These are phyloP conservation scores for Catharus bicknelli DNA, from an alignment of 2,113 vertebrate species.

Conservation along the genomic window DNA sequence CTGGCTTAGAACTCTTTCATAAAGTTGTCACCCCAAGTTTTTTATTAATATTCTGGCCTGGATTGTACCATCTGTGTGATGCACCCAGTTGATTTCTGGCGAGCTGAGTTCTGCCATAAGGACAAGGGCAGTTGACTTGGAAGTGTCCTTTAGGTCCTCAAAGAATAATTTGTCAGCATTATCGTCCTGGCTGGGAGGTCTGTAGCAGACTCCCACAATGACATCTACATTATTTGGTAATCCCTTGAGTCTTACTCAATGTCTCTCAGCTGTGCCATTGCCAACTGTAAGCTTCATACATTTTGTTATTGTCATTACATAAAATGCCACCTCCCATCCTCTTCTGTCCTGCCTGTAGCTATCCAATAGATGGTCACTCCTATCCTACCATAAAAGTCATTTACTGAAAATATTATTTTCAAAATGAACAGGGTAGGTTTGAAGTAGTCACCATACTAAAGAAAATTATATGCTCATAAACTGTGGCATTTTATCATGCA, in stretches of 20 bases:
- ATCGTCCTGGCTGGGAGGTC: not conserved
- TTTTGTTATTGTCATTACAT: not conserved
- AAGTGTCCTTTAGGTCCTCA: not conserved
- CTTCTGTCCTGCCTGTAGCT: not conserved
- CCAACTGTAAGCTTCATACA: not conserved
- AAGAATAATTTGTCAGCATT: not conserved
- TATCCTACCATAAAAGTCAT: not conserved
- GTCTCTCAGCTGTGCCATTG: not conserved
- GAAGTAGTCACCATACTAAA: not conserved
- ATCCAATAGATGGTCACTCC: not conserved
- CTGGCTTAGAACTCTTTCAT: not conserved
- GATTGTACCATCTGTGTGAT: not conserved
- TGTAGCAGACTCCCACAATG: not conserved
- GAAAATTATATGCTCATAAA: not conserved
- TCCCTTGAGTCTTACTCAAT: not conserved
- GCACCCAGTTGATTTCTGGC: not conserved
- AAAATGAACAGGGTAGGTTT: not conserved
- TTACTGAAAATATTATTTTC: not conserved
- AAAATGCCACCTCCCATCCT: not conserved
- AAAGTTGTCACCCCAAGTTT: not conserved
- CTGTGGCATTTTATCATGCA: not conserved
- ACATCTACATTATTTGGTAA: not conserved
- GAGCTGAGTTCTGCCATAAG: not conserved
- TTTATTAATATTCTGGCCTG: fast-evolving
- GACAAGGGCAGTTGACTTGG: not conserved